Conservation (phyloP, 2,888 invertebrate genomes). For the Aphidoletes aphidimyza region DNA sequence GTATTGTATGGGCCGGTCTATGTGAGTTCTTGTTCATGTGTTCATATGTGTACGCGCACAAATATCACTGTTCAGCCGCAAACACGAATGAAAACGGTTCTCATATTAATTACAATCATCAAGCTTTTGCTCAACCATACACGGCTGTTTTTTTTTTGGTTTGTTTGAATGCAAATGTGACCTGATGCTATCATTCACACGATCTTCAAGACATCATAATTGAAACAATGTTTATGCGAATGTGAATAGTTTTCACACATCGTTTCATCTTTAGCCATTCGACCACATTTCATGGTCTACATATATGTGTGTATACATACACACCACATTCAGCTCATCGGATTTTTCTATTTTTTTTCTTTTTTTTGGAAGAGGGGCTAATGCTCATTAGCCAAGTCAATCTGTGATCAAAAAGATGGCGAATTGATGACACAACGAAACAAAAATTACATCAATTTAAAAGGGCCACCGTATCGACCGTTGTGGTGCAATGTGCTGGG, state of each 20-base stretch:
- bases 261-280: no score
- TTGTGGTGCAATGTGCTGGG: not conserved
- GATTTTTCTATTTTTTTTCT: no score
- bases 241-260: no score
- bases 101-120: no score
- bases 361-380: no score
- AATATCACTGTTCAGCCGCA: not conserved
- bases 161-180: no score
- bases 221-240: not conserved
- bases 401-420: not conserved
- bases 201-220: not conserved
- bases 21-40: not conserved
- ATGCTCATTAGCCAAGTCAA: not conserved
- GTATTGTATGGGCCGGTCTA: not conserved
- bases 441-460: slow-evolving; percentile 3
- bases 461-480: not conserved
- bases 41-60: not conserved
- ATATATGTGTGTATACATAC: no score
- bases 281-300: no score
- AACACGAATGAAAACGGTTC: no score
- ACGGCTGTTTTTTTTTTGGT: no score
- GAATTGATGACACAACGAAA: not conserved
- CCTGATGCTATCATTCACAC: not conserved
- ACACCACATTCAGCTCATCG: no score
- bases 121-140: no score